These are phyloP conservation scores for Drosophila conformis DNA, from an alignment of 2,888 invertebrate species.

Conservation along the genomic window DNA sequence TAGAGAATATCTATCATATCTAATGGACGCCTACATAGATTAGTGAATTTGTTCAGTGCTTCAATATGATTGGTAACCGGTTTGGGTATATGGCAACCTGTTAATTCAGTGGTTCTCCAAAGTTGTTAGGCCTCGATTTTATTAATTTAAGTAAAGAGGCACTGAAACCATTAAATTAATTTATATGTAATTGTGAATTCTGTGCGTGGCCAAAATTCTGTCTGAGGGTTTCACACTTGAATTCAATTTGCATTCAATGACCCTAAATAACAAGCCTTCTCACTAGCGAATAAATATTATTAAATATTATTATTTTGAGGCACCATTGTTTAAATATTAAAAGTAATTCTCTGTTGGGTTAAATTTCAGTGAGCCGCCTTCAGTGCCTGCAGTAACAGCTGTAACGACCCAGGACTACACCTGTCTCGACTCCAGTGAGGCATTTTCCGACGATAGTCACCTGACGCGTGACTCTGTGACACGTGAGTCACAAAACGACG, in stretches of 20 bases:
- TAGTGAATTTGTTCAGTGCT: neutral
- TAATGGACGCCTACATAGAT: neutral
- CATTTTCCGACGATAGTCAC: conserved; percentile 83
- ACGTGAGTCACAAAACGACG: conserved; percentile 83
- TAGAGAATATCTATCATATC: neutral
- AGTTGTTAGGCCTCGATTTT: neutral
- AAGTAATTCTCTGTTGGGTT: neutral
- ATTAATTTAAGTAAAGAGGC: neutral
- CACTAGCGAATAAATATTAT: neutral
- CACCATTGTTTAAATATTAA: neutral
- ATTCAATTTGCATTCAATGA: neutral
- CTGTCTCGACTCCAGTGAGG: conserved; percentile 83
- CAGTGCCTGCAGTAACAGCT: conserved; percentile 11
- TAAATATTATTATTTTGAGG: neutral
- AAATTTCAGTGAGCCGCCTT: conserved; percentile 23
- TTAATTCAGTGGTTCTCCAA: neutral
- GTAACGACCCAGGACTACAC: conserved; percentile 77
- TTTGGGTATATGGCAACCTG: neutral
- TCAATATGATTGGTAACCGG: neutral
- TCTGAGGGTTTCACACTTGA: neutral
- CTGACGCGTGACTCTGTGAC: conserved; percentile 82
- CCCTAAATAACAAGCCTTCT: neutral
- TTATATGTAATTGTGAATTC: neutral
- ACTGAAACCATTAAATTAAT: neutral
- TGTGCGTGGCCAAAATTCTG: neutral